These are phyloP conservation scores for Endomychus coccineus DNA, from an alignment of 2,888 invertebrate species.

Conservation along the genomic window DNA sequence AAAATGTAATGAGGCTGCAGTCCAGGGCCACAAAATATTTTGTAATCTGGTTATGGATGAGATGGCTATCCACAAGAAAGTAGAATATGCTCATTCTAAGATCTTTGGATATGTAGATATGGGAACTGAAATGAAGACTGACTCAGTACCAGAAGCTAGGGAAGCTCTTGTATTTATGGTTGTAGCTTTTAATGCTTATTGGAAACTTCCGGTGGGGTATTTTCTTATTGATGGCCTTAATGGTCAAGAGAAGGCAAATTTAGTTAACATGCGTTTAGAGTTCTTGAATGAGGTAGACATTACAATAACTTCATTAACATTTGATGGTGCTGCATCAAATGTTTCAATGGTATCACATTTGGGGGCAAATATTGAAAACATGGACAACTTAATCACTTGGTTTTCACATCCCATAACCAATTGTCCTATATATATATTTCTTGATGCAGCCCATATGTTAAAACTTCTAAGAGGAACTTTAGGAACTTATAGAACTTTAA, in stretches of 20 bases:
- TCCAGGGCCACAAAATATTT: slow-evolving; percentile 7
- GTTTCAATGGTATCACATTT: no score
- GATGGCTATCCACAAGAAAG: slow-evolving; percentile 23
- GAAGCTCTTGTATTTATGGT: slow-evolving; percentile 23
- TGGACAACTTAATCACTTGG: no score
- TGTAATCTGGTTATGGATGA: slow-evolving; percentile 12
- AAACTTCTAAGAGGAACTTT: no score
- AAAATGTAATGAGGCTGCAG: slow-evolving; percentile 6
- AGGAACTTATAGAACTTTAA: no score
- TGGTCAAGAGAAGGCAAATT: slow-evolving; percentile 16
- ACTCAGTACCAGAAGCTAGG: slow-evolving; percentile 17
- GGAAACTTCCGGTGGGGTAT: slow-evolving; percentile 21
- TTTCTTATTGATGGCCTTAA: slow-evolving; percentile 15
- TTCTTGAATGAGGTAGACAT: no score
- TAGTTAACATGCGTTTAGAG: slow-evolving; percentile 13
- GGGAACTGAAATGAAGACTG: slow-evolving; percentile 20
- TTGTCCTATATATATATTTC: no score
- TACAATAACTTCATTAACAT: no score
- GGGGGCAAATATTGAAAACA: no score
- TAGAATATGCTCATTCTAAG: slow-evolving; percentile 20
- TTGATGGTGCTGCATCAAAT: no score
- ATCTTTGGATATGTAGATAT: slow-evolving; percentile 23
- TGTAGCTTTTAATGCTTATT: slow-evolving; percentile 13
- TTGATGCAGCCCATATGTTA: no score
- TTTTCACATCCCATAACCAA: no score